These are phyloP conservation scores for Hirundichthys speculiger DNA, from an alignment of 2,113 vertebrate genomes.

Conservation along the genomic window DNA sequence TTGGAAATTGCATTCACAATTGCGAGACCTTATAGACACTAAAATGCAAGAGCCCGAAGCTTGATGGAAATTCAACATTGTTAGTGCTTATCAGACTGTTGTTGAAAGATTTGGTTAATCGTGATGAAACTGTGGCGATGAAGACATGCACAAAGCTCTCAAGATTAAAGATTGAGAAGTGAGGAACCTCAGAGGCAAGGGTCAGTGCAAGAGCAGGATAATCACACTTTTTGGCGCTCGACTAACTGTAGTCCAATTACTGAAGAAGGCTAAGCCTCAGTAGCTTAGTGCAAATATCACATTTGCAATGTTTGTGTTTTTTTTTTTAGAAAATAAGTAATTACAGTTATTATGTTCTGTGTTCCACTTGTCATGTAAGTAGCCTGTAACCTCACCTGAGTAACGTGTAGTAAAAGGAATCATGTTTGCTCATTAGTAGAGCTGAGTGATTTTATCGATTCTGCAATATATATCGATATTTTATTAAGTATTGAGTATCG, in stretches of 20 bases:
- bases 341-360: not conserved
- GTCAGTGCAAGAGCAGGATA: slow-evolving; percentile 27
- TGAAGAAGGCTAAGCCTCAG: slow-evolving; percentile 14
- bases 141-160: no score
- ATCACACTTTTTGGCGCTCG: slow-evolving; percentile 36
- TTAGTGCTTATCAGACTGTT: not conserved
- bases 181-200: slow-evolving; percentile 12
- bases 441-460: no score
- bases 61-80: slow-evolving; percentile 4
- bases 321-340: not conserved
- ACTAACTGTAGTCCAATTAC: slow-evolving; percentile 62
- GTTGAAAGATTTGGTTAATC: slow-evolving; percentile 2
- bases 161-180: slow-evolving; percentile 21
- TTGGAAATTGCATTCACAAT: slow-evolving; percentile 41
- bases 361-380: not conserved
- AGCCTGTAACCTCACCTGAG: not conserved
- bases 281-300: slow-evolving; percentile 33
- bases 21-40: slow-evolving; percentile 33
- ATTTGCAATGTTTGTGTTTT: not conserved
- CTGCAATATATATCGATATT: no score
- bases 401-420: no score
- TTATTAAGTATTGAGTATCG: no score
- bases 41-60: slow-evolving; percentile 1
- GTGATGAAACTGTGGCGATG: slow-evolving; percentile 10
- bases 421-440: no score